phyloP scores from a whole-genome alignment of 2,888 invertebrate species.

The Mylabris sibirica region DNA sequence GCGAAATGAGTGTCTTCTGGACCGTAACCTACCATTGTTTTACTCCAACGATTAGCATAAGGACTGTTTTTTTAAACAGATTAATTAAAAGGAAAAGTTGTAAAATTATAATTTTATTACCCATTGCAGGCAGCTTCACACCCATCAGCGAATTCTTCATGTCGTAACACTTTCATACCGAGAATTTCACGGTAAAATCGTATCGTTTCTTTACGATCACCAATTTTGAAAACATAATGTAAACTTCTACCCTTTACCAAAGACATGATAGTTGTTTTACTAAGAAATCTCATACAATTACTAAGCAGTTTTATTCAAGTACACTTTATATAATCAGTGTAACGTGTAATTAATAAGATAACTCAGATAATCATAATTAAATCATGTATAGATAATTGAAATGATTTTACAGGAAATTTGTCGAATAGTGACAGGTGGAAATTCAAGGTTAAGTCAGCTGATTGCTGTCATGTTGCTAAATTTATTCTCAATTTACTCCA shows the following conservation, averaged over 20 bases:
- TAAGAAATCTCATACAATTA: neutral
- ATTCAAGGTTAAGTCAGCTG: neutral
- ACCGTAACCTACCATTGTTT: constrained; percentile 99
- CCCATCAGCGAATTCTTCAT: constrained; percentile 97
- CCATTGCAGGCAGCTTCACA: constrained; percentile 98
- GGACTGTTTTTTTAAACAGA: constrained; percentile 69
- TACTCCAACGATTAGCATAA: constrained; percentile 97
- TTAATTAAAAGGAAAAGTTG: neutral
- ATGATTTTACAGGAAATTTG: neutral
- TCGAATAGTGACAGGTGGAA: neutral
- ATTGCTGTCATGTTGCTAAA: neutral
- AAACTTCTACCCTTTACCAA: constrained; percentile 75
- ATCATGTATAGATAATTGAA: neutral
- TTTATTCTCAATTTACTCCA: too few relatives aligned
- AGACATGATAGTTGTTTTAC: constrained; percentile 32
- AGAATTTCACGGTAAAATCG: constrained; percentile 89
- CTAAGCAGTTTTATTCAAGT: neutral
- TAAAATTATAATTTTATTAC: constrained; percentile 63
- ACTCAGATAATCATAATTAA: neutral
- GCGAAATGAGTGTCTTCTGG: constrained; percentile 95
- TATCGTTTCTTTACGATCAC: constrained; percentile 83
- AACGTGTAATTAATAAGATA: neutral
- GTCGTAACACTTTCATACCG: constrained; percentile 95
- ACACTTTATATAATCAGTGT: neutral
- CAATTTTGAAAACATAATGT: constrained; percentile 97